A percentile compares a stretch with the other conserved stretches of the same genome.
Conservation (phyloP, 2,888 invertebrate genomes). For the Silvanus unidentatus region DNA sequence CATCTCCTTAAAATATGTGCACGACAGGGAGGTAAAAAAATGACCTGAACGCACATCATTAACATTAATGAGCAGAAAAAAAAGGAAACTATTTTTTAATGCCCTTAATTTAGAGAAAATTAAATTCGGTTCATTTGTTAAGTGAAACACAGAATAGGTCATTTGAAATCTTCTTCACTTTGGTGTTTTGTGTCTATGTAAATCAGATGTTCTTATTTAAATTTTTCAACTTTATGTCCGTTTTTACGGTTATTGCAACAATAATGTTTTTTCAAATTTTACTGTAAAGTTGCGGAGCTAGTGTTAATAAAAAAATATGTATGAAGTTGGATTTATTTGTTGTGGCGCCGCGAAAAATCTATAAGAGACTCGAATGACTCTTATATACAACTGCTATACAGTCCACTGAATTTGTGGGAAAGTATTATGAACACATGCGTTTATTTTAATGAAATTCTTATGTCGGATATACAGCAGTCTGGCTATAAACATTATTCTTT, state of each 20-base stretch:
- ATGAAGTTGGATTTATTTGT: slow-evolving; percentile 19
- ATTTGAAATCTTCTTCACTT: no score
- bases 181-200: no score
- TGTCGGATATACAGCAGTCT: slow-evolving; percentile 6
- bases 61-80: no score
- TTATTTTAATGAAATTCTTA: slow-evolving; percentile 14
- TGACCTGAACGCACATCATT: slow-evolving; percentile 1
- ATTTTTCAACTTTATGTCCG: no score
- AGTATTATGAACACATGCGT: slow-evolving; percentile 11
- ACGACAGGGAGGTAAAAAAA: slow-evolving; percentile 1
- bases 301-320: slow-evolving; percentile 4
- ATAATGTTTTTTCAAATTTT: no score
- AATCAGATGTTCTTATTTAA: no score
- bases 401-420: slow-evolving; percentile 6
- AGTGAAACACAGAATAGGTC: no score
- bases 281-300: background rate
- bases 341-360: slow-evolving; percentile 21
- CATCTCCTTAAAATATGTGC: background rate
- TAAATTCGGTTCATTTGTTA: no score
- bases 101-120: no score
- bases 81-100: no score
- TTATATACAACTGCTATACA: background rate
- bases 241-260: no score
- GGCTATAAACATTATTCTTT: no score
- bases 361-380: background rate